Conservation (phyloP, 2,888 invertebrate species). For the Lasioglossum villosulum region DNA sequence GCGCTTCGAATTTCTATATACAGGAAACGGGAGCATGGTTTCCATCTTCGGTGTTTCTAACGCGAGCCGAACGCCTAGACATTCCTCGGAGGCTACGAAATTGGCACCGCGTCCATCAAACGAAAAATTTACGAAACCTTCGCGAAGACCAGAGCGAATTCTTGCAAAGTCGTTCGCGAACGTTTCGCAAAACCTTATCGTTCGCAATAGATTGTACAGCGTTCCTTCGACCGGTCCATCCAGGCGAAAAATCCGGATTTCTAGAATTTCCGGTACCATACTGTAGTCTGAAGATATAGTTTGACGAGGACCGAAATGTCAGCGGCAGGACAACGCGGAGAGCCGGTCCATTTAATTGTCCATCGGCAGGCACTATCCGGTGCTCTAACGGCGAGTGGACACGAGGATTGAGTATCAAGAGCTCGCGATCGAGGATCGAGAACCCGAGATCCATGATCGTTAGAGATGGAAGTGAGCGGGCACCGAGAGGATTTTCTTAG, state of each 20-base stretch:
- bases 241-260: not conserved
- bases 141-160: constrained; percentile 11
- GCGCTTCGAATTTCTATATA: constrained; percentile 72
- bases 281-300: not conserved
- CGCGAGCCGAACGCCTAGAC: constrained; percentile 56
- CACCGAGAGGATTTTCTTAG: not conserved
- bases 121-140: constrained; percentile 24
- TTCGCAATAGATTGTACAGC: not conserved
- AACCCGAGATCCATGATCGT: constrained; percentile 14
- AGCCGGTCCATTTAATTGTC: constrained; percentile 63
- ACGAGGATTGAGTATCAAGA: constrained; percentile 61
- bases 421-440: constrained; percentile 3
- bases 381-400: constrained; percentile 53
- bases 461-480: constrained; percentile 38
- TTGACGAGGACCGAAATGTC: constrained; percentile 40
- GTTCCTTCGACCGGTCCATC: not conserved
- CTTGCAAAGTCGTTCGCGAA: not conserved
- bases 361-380: constrained; percentile 26
- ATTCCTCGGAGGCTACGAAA: constrained; percentile 43
- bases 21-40: constrained; percentile 79
- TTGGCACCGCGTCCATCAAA: constrained; percentile 26
- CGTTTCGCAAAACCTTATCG: not conserved
- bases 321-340: constrained; percentile 38
- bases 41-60: constrained; percentile 71
- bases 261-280: not conserved